phyloP scores from a whole-genome alignment of 2,888 invertebrate species.

The Hartigia nigra region DNA sequence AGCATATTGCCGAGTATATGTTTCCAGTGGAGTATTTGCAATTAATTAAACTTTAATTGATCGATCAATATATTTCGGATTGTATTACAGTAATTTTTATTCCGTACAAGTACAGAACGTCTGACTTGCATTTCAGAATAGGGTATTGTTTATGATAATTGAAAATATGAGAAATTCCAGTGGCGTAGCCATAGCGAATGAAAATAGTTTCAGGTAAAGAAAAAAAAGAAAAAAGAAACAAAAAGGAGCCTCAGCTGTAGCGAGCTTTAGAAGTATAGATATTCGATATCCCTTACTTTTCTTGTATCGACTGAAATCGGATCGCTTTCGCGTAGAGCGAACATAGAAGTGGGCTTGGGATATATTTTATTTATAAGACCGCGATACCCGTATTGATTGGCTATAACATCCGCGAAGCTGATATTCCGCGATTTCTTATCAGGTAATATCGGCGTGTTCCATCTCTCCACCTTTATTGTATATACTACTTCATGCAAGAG shows the following conservation, averaged over 20 bases:
- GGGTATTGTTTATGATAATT: background rate
- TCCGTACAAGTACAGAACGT: background rate
- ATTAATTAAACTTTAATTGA: background rate
- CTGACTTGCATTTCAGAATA: background rate
- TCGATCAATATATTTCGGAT: background rate
- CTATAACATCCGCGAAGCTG: conserved; percentile 11
- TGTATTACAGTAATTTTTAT: background rate
- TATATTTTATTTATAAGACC: conserved; percentile 41
- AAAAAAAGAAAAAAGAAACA: too few relatives aligned
- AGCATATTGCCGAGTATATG: background rate
- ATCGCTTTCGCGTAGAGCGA: conserved; percentile 14
- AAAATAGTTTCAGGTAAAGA: background rate
- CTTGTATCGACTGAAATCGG: conserved; percentile 22
- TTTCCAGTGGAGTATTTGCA: background rate
- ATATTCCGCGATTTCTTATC: conserved; percentile 20
- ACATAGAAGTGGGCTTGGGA: conserved; percentile 3
- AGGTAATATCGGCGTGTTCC: conserved; percentile 10
- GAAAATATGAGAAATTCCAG: conserved; percentile 7
- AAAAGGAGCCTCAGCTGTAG: background rate
- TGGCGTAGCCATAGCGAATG: conserved; percentile 7
- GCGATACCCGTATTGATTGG: conserved; percentile 33
- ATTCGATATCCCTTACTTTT: conserved; percentile 10
- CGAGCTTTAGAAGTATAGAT: background rate
- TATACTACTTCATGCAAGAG: background rate
- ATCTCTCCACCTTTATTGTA: background rate